Conservation (phyloP, 2,797 vertebrate species). For the Picus viridis region DNA sequence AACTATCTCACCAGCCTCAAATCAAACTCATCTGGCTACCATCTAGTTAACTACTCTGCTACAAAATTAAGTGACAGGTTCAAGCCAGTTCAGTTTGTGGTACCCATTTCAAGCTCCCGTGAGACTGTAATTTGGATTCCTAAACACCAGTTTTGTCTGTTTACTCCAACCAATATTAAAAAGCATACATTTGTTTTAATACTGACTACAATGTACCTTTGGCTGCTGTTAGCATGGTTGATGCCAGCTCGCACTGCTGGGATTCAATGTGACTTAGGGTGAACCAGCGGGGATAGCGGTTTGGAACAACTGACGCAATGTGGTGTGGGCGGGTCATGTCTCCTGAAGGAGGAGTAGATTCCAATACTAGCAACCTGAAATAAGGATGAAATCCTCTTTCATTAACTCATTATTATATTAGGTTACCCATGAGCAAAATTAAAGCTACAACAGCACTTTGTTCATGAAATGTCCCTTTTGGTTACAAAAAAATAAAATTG, state of each 20-base stretch:
- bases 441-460: not conserved
- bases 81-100: not conserved
- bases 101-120: not conserved
- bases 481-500: not conserved
- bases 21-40: not conserved
- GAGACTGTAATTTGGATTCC: not conserved
- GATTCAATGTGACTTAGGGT: slow-evolving; percentile 98
- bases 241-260: slow-evolving; percentile 98
- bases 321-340: slow-evolving; percentile 93
- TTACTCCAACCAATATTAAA: not conserved
- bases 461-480: not conserved
- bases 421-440: not conserved
- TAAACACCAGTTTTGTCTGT: not conserved
- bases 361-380: slow-evolving; percentile 93
- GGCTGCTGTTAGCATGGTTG: slow-evolving; percentile 98
- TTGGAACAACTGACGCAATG: slow-evolving; percentile 93
- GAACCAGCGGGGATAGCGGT: slow-evolving; percentile 97
- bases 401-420: not conserved
- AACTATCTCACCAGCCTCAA: not conserved
- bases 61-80: not conserved
- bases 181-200: slow-evolving; percentile 7
- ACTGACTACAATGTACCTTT: slow-evolving; percentile 86
- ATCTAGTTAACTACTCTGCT: not conserved
- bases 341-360: slow-evolving; percentile 87
- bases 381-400: not conserved